Evolutionary conservation across 2,888 invertebrate species (phyloP), one percentile per base, ranked within the genome.

Genomic region (Nipponacmea schrenckii): DNA sequence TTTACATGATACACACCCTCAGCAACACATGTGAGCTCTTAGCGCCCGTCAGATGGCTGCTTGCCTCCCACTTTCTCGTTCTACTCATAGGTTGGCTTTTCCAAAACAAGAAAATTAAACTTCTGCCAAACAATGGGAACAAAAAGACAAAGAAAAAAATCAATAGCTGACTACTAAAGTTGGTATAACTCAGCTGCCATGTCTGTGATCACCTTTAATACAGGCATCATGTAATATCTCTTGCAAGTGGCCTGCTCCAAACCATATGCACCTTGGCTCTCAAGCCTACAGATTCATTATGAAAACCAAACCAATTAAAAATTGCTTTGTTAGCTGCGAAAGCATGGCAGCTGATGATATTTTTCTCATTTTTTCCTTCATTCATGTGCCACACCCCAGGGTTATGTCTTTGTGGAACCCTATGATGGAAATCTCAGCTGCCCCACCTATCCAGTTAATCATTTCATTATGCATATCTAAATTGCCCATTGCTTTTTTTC

Each of bases 141-240:
- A 80, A 80, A 83, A 84, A 84, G 84, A 84, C 84, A 85, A 84
- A 84, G 84, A 84, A 83, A 81, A 79, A 82, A 85, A 85, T 84
- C 84, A 84, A 85, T 84, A 79, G 70, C 75, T 72, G 74, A 74
- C 72, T 74, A 76, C 71, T 77, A 73, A 74, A 74, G 73, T 77
- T 72, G 77, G 75, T 78, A 74, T 68, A 76, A 79, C 74, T 84
- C 85, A 85, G 85, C 85, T 85, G 85, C 73, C 73, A 77, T 72
- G 73, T 73, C 74, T 77, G 69, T 74, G 75, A 80, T 77, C 80
- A 76, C 78, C 78, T 75, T 78, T 74, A 77, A 70, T 70, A 69
- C 66, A 69, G 71, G 67, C 72, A 70, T 73, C 65, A 26, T 77
- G 71, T 77, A 78, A 78, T 79, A 78, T 77, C 73, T 72, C 74